Base-by-base conservation (phyloP, 2,113 vertebrate genomes). In the Sialia sialis region DNA sequence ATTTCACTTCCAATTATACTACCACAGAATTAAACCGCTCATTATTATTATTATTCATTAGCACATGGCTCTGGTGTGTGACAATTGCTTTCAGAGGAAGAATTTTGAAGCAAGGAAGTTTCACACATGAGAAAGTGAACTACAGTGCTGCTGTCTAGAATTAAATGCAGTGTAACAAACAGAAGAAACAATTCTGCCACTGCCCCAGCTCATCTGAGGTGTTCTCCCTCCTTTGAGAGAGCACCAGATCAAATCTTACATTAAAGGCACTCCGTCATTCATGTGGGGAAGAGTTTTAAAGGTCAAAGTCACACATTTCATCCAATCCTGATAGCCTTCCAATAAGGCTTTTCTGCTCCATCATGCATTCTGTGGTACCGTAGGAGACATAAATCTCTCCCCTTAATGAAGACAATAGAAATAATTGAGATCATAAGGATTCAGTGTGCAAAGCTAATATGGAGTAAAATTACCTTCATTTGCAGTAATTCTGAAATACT, bases 341-440 rank as follows among this genome's bases (percentile, higher is more conserved):
- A 2, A 8, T 32, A 54, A 20, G 6, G 0, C 43, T 90, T 70
- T 82, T 59, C 6, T 2, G 11, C 60, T 73, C 26, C 10, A 36
- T 54, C 12, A 64, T 27, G 4, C 4, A 18, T 75, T 62, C 55
- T 3, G 1, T 44, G 25, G 7, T 72, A 44, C 7, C 1, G 0
- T 12, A 26, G 15, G 22, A 72, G 20, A 34, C 11, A 13, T 59
- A 34, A 38, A 34, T 41, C 16, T 68, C 27, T 20, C 10, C 20
- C 22, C 3, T 49, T 23, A 69, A 16, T 0, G 3, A 41, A 87
- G 49, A 13, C 7, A 55, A 46, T 2, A 76, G 16, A 87, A 68
- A 38, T n/a, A 49, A 55, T 5, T 46, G 26, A 59, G 19, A 68
- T 46, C 16, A 38, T 30, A 63, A 68, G 32, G 29, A 76, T 11